These are phyloP conservation scores for Fabriciana adippe DNA, from an alignment of 2,888 invertebrate genomes.

Conservation along the genomic window DNA sequence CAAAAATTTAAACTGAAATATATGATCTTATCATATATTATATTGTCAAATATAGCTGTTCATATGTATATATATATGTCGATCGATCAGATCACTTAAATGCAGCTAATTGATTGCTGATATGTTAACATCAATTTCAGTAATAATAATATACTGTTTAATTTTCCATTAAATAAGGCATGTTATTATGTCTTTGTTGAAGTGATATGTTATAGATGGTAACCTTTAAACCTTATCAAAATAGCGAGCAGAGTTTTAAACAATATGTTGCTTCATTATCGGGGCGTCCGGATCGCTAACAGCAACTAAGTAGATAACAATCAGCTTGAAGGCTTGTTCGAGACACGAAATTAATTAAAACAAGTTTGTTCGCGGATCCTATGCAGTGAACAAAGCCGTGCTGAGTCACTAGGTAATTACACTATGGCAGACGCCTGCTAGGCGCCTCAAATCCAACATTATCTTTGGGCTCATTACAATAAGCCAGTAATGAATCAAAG, in stretches of 20 bases:
- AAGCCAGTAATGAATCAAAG: conserved; percentile 48
- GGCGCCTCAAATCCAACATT: conserved; percentile 74
- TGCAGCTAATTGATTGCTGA: too few relatives aligned
- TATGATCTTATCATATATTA: too few relatives aligned
- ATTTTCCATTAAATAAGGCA: too few relatives aligned
- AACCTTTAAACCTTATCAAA: conserved; percentile 35
- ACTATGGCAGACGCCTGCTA: conserved; percentile 64
- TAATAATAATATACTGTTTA: too few relatives aligned
- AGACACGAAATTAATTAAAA: conserved; percentile 83
- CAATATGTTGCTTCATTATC: conserved; percentile 78
- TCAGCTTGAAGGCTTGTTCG: conserved; percentile 79
- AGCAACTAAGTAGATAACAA: conserved; percentile 82
- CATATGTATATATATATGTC: too few relatives aligned
- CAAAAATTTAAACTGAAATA: background rate
- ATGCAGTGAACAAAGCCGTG: conserved; percentile 80
- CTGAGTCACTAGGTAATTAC: conserved; percentile 82
- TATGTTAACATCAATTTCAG: too few relatives aligned
- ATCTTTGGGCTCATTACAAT: conserved; percentile 63
- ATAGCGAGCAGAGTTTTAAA: conserved; percentile 60
- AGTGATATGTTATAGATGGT: conserved; percentile 16
- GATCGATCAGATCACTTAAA: too few relatives aligned
- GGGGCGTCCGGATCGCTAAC: conserved; percentile 74
- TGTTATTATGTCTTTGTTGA: background rate
- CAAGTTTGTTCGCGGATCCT: conserved; percentile 82
- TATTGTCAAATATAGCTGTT: too few relatives aligned